Evolutionary conservation across 2,113 vertebrate genomes (phyloP).

Genomic region (Passerina amoena): DNA sequence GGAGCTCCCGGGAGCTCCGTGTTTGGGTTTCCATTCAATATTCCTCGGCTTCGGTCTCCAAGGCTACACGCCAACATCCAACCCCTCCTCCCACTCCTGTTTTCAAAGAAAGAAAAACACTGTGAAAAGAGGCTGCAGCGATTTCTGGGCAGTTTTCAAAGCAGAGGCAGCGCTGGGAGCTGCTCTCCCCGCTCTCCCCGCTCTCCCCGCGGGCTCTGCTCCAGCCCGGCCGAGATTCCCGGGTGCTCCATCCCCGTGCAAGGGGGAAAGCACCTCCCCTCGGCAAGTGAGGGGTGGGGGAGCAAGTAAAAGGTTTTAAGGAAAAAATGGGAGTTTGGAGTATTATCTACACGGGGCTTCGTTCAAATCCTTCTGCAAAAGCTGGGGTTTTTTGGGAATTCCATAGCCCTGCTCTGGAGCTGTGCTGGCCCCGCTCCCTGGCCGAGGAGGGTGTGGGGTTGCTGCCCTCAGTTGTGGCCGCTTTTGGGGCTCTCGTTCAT

Average conservation of each 20-base stretch:
- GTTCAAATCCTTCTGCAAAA: neutral
- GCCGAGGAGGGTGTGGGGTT: neutral
- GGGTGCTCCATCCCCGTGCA: rapidly evolving
- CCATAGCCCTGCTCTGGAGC: neutral
- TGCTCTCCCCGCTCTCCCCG: neutral
- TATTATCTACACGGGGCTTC: neutral
- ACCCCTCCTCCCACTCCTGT: slow-evolving; percentile 48
- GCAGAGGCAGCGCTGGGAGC: neutral
- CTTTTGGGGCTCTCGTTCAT: rapidly evolving
- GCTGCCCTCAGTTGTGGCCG: neutral
- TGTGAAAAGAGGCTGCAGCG: slow-evolving; percentile 7
- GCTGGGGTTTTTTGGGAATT: neutral
- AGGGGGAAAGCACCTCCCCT: neutral
- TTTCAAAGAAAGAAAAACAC: slow-evolving; percentile 58
- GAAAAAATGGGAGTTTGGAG: neutral
- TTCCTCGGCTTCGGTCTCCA: slow-evolving; percentile 38
- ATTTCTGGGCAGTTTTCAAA: slow-evolving; percentile 11
- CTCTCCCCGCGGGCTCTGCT: neutral
- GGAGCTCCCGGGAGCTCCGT: neutral
- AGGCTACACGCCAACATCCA: slow-evolving; percentile 30
- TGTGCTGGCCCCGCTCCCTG: rapidly evolving
- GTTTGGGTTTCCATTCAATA: slow-evolving; percentile 58
- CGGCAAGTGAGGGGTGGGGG: rapidly evolving
- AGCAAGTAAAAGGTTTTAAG: neutral
- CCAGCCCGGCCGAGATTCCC: rapidly evolving